Conservation (phyloP, 2,888 invertebrate genomes). For the Linyphia triangularis region DNA sequence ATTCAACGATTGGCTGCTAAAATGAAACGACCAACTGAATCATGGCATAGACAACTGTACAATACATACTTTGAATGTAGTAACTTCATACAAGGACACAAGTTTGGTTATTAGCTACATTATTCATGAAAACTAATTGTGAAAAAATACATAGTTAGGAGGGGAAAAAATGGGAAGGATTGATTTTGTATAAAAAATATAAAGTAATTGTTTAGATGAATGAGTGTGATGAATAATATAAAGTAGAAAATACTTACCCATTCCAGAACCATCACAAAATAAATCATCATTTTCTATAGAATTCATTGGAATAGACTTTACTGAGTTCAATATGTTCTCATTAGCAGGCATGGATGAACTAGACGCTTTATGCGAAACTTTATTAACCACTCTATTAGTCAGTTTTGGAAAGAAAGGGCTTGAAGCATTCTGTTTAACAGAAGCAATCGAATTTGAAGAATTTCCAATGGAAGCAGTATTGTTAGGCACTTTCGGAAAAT, state of each 20-base stretch:
- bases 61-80: too few species aligned
- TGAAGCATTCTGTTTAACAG: neutral
- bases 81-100: too few species aligned
- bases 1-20: too few species aligned
- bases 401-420: neutral
- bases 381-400: neutral
- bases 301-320: neutral
- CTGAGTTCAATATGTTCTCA: neutral
- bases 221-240: too few species aligned
- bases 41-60: too few species aligned
- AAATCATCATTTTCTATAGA: neutral
- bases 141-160: too few species aligned
- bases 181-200: too few species aligned
- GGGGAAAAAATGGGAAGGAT: too few species aligned
- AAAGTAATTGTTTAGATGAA: too few species aligned
- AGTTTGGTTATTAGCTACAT: too few species aligned
- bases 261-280: conserved; percentile 8
- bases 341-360: neutral
- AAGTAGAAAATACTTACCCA: conserved; percentile 26
- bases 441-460: neutral
- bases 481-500: neutral
- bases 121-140: too few species aligned
- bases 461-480: neutral
- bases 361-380: neutral
- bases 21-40: too few species aligned